A percentile compares a stretch with the other conserved stretches of the same genome.
These are phyloP conservation scores for Pemphigus obesinymphae DNA, from an alignment of 1,140 invertebrate genomes.

Conservation along the genomic window DNA sequence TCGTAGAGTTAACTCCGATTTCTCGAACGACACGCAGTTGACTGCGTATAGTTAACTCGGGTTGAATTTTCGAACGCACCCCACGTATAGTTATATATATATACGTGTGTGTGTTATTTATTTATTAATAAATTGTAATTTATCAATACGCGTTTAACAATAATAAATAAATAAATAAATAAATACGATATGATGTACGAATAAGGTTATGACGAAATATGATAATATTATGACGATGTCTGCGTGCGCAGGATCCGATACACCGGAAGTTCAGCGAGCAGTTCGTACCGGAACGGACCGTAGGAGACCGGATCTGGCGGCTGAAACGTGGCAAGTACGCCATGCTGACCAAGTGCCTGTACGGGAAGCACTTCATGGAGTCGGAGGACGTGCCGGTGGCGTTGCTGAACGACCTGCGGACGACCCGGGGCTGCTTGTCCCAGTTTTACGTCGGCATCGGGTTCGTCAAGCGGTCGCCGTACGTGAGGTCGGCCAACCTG, in stretches of 20 bases:
- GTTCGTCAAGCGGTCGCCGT: slow-evolving; percentile 21
- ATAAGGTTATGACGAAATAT: no score
- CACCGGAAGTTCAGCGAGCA: slow-evolving; percentile 25
- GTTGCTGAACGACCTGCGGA: slow-evolving; percentile 31
- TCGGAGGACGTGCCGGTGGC: neutral
- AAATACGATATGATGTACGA: no score
- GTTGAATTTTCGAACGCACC: no score
- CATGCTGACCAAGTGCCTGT: slow-evolving; percentile 23
- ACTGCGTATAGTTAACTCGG: no score
- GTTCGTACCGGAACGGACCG: neutral
- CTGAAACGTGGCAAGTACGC: slow-evolving; percentile 19
- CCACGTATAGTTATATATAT: no score
- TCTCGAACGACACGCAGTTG: no score
- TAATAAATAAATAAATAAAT: no score
- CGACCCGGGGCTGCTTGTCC: neutral
- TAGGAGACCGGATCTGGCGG: neutral
- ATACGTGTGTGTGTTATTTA: no score
- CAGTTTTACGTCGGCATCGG: slow-evolving; percentile 31
- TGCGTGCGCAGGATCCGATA: neutral
- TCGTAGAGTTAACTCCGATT: no score
- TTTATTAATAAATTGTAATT: no score
- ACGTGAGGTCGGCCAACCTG: neutral
- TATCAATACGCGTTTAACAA: no score
- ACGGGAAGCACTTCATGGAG: slow-evolving; percentile 40
- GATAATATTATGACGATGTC: no score